Evolutionary conservation across 2,797 vertebrate species (phyloP).

Genomic region (Silurus lanzhouensis): DNA sequence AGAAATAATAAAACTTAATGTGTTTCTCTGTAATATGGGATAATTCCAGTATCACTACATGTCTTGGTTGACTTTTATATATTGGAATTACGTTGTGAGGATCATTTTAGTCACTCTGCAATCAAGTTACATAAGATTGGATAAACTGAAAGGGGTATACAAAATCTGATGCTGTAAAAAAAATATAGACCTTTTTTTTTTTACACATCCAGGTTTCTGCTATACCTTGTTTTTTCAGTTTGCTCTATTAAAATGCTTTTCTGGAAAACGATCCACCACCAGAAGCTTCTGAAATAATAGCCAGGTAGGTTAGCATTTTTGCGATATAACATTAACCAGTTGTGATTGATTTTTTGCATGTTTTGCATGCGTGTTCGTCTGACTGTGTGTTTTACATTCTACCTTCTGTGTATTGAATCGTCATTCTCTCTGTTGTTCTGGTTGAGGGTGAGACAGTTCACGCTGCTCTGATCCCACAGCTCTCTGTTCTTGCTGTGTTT

Average conservation of each 20-base stretch:
- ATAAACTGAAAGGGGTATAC: not conserved
- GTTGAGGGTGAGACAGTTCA: not conserved
- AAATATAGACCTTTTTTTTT: not conserved
- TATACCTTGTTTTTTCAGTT: not conserved
- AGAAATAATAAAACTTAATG: not conserved
- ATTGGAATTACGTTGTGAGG: not conserved
- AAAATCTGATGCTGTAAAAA: not conserved
- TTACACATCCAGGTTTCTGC: not conserved
- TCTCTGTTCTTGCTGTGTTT: slow-evolving; percentile 9
- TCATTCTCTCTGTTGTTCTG: slow-evolving; percentile 3
- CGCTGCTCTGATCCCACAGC: not conserved
- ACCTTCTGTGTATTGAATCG: slow-evolving; percentile 4
- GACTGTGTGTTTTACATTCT: not conserved
- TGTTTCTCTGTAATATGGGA: not conserved
- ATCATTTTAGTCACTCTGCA: not conserved
- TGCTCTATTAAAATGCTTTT: not conserved
- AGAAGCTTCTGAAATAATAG: not conserved
- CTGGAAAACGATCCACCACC: not conserved
- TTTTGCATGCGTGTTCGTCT: not conserved
- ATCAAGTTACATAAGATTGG: not conserved
- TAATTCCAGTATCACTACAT: not conserved
- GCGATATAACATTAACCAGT: not conserved
- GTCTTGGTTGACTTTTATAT: not conserved
- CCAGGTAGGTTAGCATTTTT: not conserved
- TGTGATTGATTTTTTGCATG: not conserved